phyloP scores from a whole-genome alignment of 1,140 invertebrate species.

The Coenobita brevimanus region DNA sequence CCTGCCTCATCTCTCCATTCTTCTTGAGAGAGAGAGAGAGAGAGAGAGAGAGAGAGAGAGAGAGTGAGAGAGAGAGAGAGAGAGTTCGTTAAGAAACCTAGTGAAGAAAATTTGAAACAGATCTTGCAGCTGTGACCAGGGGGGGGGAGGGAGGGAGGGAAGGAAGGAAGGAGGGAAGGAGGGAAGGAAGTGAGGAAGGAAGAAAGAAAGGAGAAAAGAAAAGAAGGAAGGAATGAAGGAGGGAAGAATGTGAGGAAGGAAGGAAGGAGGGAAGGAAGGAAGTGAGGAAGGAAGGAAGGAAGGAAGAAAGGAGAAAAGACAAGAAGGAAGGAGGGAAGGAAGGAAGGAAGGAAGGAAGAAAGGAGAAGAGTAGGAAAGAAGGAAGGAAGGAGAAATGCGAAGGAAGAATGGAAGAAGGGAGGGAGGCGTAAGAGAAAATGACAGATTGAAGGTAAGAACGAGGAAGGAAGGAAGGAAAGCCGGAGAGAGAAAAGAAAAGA shows the following conservation, averaged over 20 bases:
- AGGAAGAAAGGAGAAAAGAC: neutral
- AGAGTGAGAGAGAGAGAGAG: neutral
- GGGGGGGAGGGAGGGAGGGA: neutral
- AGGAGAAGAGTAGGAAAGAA: neutral
- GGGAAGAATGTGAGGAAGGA: no score
- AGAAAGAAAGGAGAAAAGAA: no score
- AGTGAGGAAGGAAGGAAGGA: neutral
- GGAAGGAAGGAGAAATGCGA: neutral
- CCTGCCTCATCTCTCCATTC: neutral
- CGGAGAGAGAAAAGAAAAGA: neutral
- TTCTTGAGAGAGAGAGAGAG: constrained; percentile 4
- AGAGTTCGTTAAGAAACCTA: neutral
- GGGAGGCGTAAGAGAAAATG: neutral
- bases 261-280: no score
- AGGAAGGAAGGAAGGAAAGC: neutral
- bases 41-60: neutral
- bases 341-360: neutral
- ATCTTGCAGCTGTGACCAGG: neutral
- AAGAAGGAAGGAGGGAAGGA: neutral
- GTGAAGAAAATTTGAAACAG: neutral
- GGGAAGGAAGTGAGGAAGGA: neutral
- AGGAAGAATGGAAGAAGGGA: neutral
- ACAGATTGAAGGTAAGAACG: neutral
- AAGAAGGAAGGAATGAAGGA: no score
- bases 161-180: neutral